These are phyloP conservation scores for Macrosiphum euphorbiae DNA, from an alignment of 2,888 invertebrate species.

Conservation along the genomic window DNA sequence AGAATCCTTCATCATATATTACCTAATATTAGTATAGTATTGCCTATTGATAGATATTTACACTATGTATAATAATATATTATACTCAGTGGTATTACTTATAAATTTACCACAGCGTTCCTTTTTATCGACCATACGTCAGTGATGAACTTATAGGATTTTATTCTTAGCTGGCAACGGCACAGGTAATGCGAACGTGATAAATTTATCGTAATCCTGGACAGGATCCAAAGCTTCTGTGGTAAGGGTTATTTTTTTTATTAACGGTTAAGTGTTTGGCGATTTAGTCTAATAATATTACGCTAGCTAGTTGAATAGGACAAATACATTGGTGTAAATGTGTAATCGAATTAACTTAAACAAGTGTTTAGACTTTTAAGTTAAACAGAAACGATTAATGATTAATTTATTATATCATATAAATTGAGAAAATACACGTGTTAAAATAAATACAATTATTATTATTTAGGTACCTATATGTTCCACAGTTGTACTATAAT, in stretches of 20 bases:
- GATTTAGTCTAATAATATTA: constrained; percentile 52
- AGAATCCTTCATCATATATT: not conserved
- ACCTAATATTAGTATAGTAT: not conserved
- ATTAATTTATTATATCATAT: not conserved
- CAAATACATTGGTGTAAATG: not conserved
- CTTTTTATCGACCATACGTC: constrained; percentile 33
- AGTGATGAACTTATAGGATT: constrained; percentile 45
- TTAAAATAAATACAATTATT: not conserved
- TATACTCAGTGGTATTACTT: constrained; percentile 22
- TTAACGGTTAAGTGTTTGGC: constrained; percentile 40
- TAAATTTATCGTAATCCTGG: constrained; percentile 64
- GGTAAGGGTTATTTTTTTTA: constrained; percentile 52
- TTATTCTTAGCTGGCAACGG: constrained; percentile 53
- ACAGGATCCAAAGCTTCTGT: constrained; percentile 53
- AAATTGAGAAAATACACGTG: not conserved
- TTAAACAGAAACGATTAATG: not conserved
- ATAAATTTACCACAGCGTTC: not conserved
- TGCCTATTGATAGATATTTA: not conserved
- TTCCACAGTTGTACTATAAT: not conserved
- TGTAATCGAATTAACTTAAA: constrained; percentile 36
- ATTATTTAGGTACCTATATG: not conserved
- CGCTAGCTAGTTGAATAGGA: constrained; percentile 13
- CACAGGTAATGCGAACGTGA: constrained; percentile 57
- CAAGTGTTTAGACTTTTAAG: not conserved
- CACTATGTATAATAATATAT: not conserved